These are phyloP conservation scores for Nematopogon swammerdamellus DNA, from an alignment of 2,888 invertebrate genomes.

Conservation along the genomic window DNA sequence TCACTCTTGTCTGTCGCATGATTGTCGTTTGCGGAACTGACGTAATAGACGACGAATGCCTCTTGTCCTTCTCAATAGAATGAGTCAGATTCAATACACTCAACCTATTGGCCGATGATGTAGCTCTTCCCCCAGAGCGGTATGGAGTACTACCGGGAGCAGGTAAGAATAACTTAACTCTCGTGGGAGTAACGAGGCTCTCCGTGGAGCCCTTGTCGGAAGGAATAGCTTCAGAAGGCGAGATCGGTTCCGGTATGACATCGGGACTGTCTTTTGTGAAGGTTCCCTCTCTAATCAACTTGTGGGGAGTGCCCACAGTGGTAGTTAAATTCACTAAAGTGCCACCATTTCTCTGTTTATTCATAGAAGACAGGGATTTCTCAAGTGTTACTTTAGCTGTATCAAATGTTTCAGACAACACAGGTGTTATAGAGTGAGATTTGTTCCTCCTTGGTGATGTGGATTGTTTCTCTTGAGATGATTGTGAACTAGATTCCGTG, in stretches of 20 bases:
- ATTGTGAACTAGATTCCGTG: too few species aligned
- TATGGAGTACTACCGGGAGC: constrained; percentile 40
- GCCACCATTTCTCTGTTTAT: too few species aligned
- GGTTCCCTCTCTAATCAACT: constrained; percentile 36
- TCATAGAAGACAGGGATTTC: too few species aligned
- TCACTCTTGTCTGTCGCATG: constrained; percentile 29
- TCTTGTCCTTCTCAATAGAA: constrained; percentile 31
- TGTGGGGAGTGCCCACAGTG: not conserved
- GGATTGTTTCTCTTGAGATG: too few species aligned
- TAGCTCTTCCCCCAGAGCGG: constrained; percentile 18
- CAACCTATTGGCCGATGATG: constrained; percentile 18
- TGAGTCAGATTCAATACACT: constrained; percentile 27
- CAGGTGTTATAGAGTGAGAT: too few species aligned
- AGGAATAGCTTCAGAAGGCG: constrained; percentile 2
- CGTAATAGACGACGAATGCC: constrained; percentile 15
- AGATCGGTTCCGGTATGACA: not conserved
- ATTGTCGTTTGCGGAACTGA: too few species aligned
- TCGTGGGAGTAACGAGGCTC: constrained; percentile 21
- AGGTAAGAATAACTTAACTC: constrained; percentile 20
- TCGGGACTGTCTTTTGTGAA: constrained; percentile 35
- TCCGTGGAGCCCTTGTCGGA: constrained; percentile 8
- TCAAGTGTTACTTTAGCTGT: too few species aligned
- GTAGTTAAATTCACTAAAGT: too few species aligned
- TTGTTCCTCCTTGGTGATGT: too few species aligned
- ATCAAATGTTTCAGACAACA: too few species aligned